phyloP scores from a whole-genome alignment of 2,113 vertebrate genomes.

The Amia ocellicauda region DNA sequence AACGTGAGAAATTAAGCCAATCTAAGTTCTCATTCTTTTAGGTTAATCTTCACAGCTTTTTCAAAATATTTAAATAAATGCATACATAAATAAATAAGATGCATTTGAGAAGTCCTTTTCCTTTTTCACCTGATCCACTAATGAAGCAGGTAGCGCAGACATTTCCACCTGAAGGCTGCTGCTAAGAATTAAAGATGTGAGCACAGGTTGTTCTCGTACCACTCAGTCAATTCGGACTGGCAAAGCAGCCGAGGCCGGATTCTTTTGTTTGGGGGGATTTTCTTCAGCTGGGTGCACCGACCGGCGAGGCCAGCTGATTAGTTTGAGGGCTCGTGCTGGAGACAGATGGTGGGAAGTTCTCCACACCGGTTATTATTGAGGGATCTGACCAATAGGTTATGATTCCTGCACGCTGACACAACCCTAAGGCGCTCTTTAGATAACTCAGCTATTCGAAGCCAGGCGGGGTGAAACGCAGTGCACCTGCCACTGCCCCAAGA shows the following conservation, averaged over 20 bases:
- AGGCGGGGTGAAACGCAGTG: conserved; percentile 4
- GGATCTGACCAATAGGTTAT: not conserved
- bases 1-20: not conserved
- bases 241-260: not conserved
- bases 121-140: too few species aligned
- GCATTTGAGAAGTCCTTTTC: too few species aligned
- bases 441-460: too few species aligned
- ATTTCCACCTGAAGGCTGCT: not conserved
- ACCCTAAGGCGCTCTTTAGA: not conserved
- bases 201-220: not conserved
- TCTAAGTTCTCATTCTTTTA: too few species aligned
- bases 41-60: too few species aligned
- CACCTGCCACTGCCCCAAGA: conserved; percentile 2
- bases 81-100: too few species aligned
- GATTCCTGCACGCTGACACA: not conserved
- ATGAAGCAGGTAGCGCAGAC: too few species aligned
- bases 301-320: not conserved
- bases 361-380: not conserved
- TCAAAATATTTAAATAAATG: too few species aligned
- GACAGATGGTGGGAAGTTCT: conserved; percentile 1
- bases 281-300: not conserved
- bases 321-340: not conserved
- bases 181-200: not conserved
- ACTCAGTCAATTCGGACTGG: not conserved
- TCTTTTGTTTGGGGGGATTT: not conserved